These are phyloP conservation scores for Nemapogon koenigi DNA, from an alignment of 2,888 invertebrate genomes.

Conservation along the genomic window DNA sequence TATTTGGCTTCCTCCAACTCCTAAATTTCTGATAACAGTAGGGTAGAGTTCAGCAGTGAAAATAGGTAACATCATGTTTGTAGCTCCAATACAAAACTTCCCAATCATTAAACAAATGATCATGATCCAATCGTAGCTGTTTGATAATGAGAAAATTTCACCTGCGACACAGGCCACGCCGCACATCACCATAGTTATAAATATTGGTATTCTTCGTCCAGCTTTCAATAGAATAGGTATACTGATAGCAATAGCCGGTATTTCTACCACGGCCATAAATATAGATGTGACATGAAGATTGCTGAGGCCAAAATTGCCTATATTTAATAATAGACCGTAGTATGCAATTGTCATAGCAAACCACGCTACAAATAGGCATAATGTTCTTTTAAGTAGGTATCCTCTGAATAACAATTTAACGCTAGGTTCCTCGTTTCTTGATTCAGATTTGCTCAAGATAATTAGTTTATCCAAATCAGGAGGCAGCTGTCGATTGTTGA, in stretches of 20 bases:
- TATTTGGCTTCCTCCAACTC: slow-evolving; percentile 77
- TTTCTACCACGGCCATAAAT: slow-evolving; percentile 76
- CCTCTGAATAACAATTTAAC: slow-evolving; percentile 72
- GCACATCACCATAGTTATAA: slow-evolving; percentile 70
- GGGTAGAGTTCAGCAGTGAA: slow-evolving; percentile 78
- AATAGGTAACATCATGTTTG: slow-evolving; percentile 80
- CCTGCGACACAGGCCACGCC: slow-evolving; percentile 75
- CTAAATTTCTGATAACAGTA: slow-evolving; percentile 72
- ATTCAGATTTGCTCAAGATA: slow-evolving; percentile 52
- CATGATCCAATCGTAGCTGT: slow-evolving; percentile 69
- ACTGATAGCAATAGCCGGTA: slow-evolving; percentile 78
- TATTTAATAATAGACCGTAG: slow-evolving; percentile 78
- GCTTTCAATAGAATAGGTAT: slow-evolving; percentile 77
- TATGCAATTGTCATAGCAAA: slow-evolving; percentile 80
- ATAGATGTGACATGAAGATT: slow-evolving; percentile 78
- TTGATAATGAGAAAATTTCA: slow-evolving; percentile 57
- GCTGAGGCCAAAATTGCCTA: slow-evolving; percentile 75
- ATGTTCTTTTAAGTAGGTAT: slow-evolving; percentile 69
- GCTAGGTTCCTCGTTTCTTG: slow-evolving; percentile 53
- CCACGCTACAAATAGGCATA: slow-evolving; percentile 77
- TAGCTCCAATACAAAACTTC: slow-evolving; percentile 79
- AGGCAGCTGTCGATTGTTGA: slow-evolving; percentile 70
- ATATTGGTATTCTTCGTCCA: slow-evolving; percentile 75
- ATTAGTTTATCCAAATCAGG: slow-evolving; percentile 74
- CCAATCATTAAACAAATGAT: slow-evolving; percentile 80